Percentiles rank a stretch among this genome's conserved stretches.
phyloP scores from a whole-genome alignment of 2,113 vertebrate species.

The Embiotoca jacksoni region DNA sequence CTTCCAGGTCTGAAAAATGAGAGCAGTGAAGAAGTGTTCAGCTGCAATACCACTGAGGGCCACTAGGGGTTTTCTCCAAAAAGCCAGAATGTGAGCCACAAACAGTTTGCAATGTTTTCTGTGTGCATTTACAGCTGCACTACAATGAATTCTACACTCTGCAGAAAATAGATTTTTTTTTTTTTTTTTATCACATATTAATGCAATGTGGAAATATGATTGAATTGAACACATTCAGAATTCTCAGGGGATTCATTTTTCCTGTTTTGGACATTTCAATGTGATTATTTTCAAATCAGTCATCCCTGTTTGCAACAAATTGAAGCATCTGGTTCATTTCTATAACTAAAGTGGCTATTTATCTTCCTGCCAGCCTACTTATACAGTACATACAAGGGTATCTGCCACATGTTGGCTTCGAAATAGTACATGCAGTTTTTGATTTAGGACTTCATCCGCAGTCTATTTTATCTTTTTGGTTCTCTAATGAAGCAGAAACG shows the following conservation, averaged over 20 bases:
- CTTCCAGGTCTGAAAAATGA: too few relatives aligned
- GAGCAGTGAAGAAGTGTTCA: too few relatives aligned
- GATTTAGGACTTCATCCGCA: background rate
- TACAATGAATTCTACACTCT: background rate
- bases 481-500: conserved; percentile 22
- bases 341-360: too few relatives aligned
- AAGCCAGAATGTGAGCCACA: background rate
- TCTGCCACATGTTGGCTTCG: background rate
- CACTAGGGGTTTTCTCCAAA: too few relatives aligned
- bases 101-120: background rate
- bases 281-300: too few relatives aligned
- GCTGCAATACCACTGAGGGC: too few relatives aligned
- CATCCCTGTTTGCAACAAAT: too few relatives aligned
- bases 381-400: too few relatives aligned
- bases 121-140: background rate
- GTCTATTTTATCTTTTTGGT: background rate
- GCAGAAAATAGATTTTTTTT: background rate
- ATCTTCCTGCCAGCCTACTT: too few relatives aligned
- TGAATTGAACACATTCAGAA: background rate
- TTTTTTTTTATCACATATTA: background rate
- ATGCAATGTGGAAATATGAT: background rate
- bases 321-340: too few relatives aligned
- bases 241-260: background rate
- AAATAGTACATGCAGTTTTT: background rate
- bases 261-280: too few relatives aligned